Evolutionary conservation across 2,797 vertebrate species (phyloP), one percentile per base, ranked within the genome.

Genomic region (Squalus acanthias): DNA sequence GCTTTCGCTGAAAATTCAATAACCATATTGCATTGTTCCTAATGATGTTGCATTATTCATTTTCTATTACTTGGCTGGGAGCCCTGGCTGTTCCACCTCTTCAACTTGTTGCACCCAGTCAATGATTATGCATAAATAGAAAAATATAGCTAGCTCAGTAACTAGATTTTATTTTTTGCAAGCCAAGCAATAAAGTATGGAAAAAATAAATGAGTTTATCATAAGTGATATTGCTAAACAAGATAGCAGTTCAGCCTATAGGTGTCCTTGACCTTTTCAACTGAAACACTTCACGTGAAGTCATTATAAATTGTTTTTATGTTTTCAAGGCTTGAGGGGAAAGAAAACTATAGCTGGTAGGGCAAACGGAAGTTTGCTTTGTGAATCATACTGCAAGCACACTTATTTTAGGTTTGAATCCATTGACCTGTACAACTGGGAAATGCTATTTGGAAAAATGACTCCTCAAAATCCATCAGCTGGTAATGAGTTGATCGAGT

Each of bases 11-110:
- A 17, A 67, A 95, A 1, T 53, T n/a, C 70, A 95, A 74, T 95
- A 57, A 53, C 70, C 70, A 63, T 22, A 53, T 76, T 74, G 76
- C 50, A 74, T 95, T 76, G 94, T 76, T 95, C 94, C 50, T 76
- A 76, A 95, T n/a, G 50, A 76, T 60, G 20, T 53, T 60, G 46
- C 46, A 29, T 57, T 72, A 53, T 95, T 95, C 67, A 39, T 39
- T 94, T 94, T 69, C n/a, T 65, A 92, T 65, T 92, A 65, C 60
- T 63, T 95, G 93, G 67, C 39, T 70, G 24, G 50, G 46, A 33
- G 13, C 46, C 2, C 50, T 57, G 70, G 63, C 91, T 93, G 65
- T 8, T 93, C 50, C 29, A 69, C 33, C 20, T 24, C 69, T 72
- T 50, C 12, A 20, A 72, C 33, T n/a, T 50, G 13, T 57, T 95